Conservation (phyloP, 2,113 vertebrate species). For the Phrynocephalus versicolor region DNA sequence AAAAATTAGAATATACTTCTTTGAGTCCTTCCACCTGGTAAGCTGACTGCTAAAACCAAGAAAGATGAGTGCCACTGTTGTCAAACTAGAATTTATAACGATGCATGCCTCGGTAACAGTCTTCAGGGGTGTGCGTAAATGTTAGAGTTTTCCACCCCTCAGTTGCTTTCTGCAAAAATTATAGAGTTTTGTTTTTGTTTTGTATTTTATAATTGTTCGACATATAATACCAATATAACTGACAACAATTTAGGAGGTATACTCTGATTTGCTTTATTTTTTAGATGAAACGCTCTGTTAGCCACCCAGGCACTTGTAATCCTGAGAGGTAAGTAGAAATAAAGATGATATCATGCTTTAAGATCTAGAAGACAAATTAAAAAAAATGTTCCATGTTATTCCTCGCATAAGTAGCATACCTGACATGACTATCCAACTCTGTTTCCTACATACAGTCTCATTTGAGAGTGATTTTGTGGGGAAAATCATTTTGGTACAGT, state of each 20-base stretch:
- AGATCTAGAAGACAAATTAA: neutral
- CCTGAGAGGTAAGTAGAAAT: constrained; percentile 74
- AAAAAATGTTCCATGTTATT: neutral
- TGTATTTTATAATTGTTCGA: too few relatives aligned
- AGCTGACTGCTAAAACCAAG: neutral
- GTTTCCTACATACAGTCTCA: neutral
- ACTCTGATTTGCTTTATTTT: constrained; percentile 48
- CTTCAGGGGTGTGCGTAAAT: neutral
- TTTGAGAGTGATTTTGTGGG: neutral
- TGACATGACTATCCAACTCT: neutral
- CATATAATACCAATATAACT: neutral
- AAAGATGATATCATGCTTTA: neutral
- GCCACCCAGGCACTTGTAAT: constrained; percentile 79
- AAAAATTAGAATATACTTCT: neutral
- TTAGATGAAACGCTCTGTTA: constrained; percentile 83
- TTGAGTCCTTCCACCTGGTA: neutral
- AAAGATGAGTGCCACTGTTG: neutral
- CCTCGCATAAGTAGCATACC: neutral
- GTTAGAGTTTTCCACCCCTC: neutral
- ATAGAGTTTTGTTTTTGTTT: neutral
- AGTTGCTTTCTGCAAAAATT: neutral
- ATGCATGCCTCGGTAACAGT: neutral
- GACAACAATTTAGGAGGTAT: neutral
- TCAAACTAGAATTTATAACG: too few relatives aligned
- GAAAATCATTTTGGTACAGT: neutral